phyloP scores from a whole-genome alignment of 2,888 invertebrate species.

The Hemistola chrysoprasaria region DNA sequence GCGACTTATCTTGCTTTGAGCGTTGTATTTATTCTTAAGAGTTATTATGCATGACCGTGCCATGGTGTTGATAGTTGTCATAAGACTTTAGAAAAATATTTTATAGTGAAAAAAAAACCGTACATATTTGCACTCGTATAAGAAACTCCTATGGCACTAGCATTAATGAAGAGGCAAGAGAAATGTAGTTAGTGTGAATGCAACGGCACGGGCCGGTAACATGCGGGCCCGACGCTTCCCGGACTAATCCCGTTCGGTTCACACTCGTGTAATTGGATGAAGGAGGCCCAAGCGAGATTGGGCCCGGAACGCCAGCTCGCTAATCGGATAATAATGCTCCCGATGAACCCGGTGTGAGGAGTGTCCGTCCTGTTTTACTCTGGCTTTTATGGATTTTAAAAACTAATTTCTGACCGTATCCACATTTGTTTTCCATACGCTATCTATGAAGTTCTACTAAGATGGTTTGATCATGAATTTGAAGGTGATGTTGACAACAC shows the following conservation, averaged over 20 bases:
- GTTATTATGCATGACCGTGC: constrained; percentile 14
- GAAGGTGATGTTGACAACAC: background rate
- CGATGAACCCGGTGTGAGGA: constrained; percentile 43
- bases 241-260: constrained; percentile 68
- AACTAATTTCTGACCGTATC: constrained; percentile 15
- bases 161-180: constrained; percentile 27
- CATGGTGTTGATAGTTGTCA: constrained; percentile 2
- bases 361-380: constrained; percentile 36
- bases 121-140: too few relatives aligned
- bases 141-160: too few relatives aligned
- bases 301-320: constrained; percentile 59
- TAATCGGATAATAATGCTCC: constrained; percentile 74
- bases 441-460: too few relatives aligned
- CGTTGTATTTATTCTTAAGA: constrained; percentile 18
- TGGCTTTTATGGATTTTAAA: constrained; percentile 24
- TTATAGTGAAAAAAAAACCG: too few relatives aligned
- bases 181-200: constrained; percentile 41
- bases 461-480: too few relatives aligned
- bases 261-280: constrained; percentile 78
- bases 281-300: constrained; percentile 68
- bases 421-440: constrained; percentile 12
- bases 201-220: constrained; percentile 42
- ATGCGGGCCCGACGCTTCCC: constrained; percentile 43
- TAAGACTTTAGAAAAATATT: too few relatives aligned
- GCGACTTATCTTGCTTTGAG: constrained; percentile 41